Conservation (phyloP, 2,797 vertebrate species). For the Myotis myotis region DNA sequence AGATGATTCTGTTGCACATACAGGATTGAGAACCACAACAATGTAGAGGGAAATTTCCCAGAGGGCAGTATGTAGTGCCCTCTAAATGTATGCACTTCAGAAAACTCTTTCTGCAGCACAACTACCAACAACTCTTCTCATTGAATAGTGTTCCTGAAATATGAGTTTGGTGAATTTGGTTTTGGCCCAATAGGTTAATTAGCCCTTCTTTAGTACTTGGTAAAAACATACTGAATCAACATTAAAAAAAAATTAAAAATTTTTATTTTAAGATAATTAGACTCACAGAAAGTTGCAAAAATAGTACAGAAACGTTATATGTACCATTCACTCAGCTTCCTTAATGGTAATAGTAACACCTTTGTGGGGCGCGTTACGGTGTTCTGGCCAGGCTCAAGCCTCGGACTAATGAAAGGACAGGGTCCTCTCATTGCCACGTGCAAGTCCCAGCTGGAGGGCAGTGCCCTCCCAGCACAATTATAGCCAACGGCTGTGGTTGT, state of each 20-base stretch:
- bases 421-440: too few relatives aligned
- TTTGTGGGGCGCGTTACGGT: background rate
- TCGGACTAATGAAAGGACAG: too few relatives aligned
- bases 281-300: background rate
- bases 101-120: background rate
- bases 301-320: background rate
- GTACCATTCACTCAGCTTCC: background rate
- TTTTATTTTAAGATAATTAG: background rate
- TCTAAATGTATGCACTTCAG: background rate
- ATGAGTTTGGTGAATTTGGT: background rate
- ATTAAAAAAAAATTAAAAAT: background rate
- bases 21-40: background rate
- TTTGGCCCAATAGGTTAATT: conserved; percentile 14
- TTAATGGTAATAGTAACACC: background rate
- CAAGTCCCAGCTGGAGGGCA: too few relatives aligned
- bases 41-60: background rate
- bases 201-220: background rate
- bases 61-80: background rate
- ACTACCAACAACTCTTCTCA: background rate
- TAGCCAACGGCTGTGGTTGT: too few relatives aligned
- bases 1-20: background rate
- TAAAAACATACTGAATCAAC: background rate
- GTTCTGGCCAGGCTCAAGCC: too few relatives aligned
- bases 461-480: too few relatives aligned
- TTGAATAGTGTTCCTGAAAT: background rate